Evolutionary conservation across 2,888 invertebrate genomes (phyloP), one percentile per base, ranked within the genome.

Genomic region (Eilema depressum): DNA sequence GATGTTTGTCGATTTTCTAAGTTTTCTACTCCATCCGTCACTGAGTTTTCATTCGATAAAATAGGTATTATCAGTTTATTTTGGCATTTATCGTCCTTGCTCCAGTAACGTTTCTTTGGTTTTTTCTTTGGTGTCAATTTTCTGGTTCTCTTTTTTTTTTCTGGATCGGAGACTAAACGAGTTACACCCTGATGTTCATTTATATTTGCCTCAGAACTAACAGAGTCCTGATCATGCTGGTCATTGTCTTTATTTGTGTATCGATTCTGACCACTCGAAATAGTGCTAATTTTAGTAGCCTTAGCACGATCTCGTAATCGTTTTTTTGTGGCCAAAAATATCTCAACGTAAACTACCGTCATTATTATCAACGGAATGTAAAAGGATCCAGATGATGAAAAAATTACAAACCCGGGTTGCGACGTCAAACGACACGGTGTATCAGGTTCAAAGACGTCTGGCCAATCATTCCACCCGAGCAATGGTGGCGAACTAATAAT

Each of bases 401-500:
- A 99, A 78, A 99, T 96, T 67, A 99, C 98, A 89, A 99, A 99
- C 20, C 98, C 98, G 76, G 97, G 97, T 83, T 99, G 97, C 14
- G 97, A 97, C 2, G 99, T 99, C 69, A 99, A 95, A 83, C 97
- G 97, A 86, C 98, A 98, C 7, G 98, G 97, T 33, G 98, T 97
- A 61, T 97, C 96, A 1, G 97, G 96, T 78, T 96, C 96, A 72
- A 98, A 97, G 63, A 97, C 97, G 62, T 97, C 97, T 0, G 98
- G 98, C 99, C 99, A 99, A 92, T 99, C 98, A 87, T 99, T 99
- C 99, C 98, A 99, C 0, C 98, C 99, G 26, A 98, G 96, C 70
- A 99, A 91, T 0, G 99, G 99, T 0, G 98, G 98, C 10, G 98
- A 98, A 86, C 98, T 98, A 83, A 99, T 99, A 71, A 98, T 93